Conservation (phyloP, 2,113 vertebrate genomes). For the Otocyon megalotis region DNA sequence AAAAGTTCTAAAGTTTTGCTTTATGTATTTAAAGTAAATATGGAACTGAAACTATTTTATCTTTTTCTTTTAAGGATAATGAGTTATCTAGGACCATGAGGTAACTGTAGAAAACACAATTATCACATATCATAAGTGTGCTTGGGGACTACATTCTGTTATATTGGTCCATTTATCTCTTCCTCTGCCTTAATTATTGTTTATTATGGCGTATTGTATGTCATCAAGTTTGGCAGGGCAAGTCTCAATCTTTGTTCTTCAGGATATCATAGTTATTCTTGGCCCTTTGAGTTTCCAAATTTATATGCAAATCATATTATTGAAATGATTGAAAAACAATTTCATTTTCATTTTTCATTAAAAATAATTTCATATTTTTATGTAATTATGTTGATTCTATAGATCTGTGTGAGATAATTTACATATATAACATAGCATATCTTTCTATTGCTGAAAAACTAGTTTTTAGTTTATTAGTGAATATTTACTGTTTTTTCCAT, state of each 20-base stretch:
- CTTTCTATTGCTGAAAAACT: neutral
- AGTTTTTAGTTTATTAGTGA: neutral
- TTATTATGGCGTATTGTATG: neutral
- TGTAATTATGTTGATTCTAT: neutral
- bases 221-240: neutral
- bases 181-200: neutral
- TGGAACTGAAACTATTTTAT: neutral
- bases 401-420: neutral
- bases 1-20: neutral
- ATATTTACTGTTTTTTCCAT: neutral
- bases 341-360: neutral
- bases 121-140: neutral
- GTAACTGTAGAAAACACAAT: neutral
- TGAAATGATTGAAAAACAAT: neutral
- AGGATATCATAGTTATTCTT: neutral
- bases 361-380: neutral
- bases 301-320: neutral
- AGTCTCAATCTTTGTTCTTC: neutral
- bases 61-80: neutral
- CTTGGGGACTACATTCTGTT: neutral
- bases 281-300: neutral
- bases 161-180: neutral
- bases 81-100: neutral
- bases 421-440: neutral
- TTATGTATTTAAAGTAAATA: neutral